These are phyloP conservation scores for Campylomormyrus numenius DNA, from an alignment of 2,113 vertebrate species.

Conservation along the genomic window DNA sequence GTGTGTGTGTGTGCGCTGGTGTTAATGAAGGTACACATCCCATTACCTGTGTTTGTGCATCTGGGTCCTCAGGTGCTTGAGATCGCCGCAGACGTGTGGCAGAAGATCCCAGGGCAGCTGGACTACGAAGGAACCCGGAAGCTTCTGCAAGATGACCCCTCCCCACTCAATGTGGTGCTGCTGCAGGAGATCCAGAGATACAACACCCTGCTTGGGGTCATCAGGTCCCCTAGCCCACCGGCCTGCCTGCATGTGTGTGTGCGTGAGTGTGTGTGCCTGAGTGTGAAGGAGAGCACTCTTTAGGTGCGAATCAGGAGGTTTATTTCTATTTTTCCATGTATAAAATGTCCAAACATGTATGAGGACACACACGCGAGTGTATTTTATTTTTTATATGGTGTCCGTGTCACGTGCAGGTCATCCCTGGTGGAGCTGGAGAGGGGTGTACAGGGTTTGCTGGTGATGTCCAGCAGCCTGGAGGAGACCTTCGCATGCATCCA, in stretches of 20 bases:
- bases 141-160: slow-evolving; percentile 61
- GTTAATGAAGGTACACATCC: background rate
- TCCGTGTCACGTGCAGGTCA: slow-evolving; percentile 41
- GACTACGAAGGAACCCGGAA: slow-evolving; percentile 64
- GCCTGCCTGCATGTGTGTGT: background rate
- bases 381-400: background rate
- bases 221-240: slow-evolving; percentile 51
- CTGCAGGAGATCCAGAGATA: slow-evolving; percentile 87
- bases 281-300: background rate
- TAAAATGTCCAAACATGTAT: background rate
- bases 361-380: background rate
- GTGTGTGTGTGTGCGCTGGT: background rate
- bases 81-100: slow-evolving; percentile 62
- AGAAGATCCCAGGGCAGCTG: slow-evolving; percentile 65
- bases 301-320: background rate
- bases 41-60: background rate
- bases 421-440: slow-evolving; percentile 74
- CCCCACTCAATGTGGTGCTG: slow-evolving; percentile 74
- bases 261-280: background rate
- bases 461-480: slow-evolving; percentile 80
- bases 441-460: slow-evolving; percentile 76
- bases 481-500: slow-evolving; percentile 78
- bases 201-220: slow-evolving; percentile 68
- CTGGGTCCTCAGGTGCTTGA: slow-evolving; percentile 67
- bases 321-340: background rate